Base-by-base conservation (phyloP, 92 coral and sea anemone species). In the Meandrina meandrites region DNA sequence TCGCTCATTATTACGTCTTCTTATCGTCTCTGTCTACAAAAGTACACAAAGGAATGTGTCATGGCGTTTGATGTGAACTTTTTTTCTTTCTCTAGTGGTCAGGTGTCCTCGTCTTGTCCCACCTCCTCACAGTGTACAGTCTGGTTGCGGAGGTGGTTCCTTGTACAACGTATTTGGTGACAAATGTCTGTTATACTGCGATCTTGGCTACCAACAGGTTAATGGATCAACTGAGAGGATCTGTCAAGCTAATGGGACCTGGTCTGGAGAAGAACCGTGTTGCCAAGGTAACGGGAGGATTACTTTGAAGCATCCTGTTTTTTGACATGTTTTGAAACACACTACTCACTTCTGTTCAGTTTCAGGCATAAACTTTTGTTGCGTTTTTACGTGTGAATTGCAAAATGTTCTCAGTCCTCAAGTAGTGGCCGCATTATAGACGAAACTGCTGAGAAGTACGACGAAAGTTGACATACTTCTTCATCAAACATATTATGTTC, bases 231-330 rank as follows among this genome's bases (percentile, higher is more conserved):
- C 37, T 27, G 81, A 67, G 51, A 88, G 91, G 76, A 76, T 54
- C 28, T 91, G 94, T 67, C 87, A 88, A 54, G 83, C 87, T 12
- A 79, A 88, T 60, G 91, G 90, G 11, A 81, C 67, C 47, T 91
- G 94, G 94, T 81, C 83, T 51, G 91, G 94, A 4, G 50, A 36
- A 37, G 79, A 84, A 17, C 84, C 79, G 1, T 73, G 48, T 31
- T 91, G 94, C 66, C 69, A 86, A 84, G 85, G 94, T 91, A 91
- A 69, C 21, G 68, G n/a, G n/a, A 40, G 45, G 45, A 40, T 2
- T 40, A 40, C 45, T 40, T 40, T 40, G 45, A 40, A 40, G 2
- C 6, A 40, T 40, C 6, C 45, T 6, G n/a, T n/a, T n/a, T 40
- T 40, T 40, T 40, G 45, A n/a, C n/a, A n/a, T n/a, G n/a, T n/a